These are phyloP conservation scores for Macrosteles quadrilineatus DNA, from an alignment of 1,140 invertebrate species.

Conservation along the genomic window DNA sequence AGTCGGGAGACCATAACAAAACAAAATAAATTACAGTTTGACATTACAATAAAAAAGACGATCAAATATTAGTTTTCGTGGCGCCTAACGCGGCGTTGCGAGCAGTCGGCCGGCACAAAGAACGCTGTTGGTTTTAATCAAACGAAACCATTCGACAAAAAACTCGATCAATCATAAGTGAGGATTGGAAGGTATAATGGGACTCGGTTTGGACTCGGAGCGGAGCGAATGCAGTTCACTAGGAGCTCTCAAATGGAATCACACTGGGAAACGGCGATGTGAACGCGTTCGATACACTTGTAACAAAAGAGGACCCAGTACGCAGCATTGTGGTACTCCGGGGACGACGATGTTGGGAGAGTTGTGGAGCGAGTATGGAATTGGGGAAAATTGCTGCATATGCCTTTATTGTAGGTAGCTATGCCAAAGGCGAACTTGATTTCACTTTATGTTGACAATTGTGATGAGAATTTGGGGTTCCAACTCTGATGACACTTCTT, in stretches of 20 bases:
- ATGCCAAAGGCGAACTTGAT: too few species aligned
- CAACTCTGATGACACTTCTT: too few species aligned
- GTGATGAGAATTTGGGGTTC: too few species aligned
- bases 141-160: conserved; percentile 25
- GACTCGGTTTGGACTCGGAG: conserved; percentile 9
- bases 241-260: conserved; percentile 1
- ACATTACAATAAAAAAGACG: conserved; percentile 25
- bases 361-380: too few species aligned
- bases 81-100: conserved; percentile 22
- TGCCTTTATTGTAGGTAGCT: too few species aligned
- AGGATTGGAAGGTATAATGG: conserved; percentile 20
- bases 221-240: conserved; percentile 14
- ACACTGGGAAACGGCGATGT: conserved; percentile 2
- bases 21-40: conserved; percentile 27
- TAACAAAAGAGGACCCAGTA: too few species aligned
- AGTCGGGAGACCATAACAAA: conserved; percentile 18
- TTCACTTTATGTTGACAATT: too few species aligned
- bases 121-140: conserved; percentile 24
- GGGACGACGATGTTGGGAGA: too few species aligned
- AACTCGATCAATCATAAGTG: conserved; percentile 24
- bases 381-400: too few species aligned
- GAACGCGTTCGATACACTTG: neutral
- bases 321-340: too few species aligned
- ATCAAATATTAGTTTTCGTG: conserved; percentile 26
- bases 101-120: conserved; percentile 20